A percentile compares a stretch with the other conserved stretches of the same genome.
These are phyloP conservation scores for Nomada hirtipes DNA, from an alignment of 2,888 invertebrate species.

Conservation along the genomic window DNA sequence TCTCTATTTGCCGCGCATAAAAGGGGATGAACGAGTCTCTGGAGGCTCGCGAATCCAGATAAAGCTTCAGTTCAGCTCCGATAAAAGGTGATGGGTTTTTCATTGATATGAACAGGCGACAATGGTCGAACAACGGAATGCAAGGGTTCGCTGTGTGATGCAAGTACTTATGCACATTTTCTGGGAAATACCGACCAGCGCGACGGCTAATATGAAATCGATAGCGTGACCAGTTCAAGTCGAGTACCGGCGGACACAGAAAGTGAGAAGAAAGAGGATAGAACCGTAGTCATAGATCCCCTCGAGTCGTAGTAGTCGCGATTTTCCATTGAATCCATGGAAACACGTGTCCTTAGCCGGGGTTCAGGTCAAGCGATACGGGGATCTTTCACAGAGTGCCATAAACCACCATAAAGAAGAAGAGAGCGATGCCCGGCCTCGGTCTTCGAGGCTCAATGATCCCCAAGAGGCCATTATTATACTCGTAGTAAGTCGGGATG, in stretches of 20 bases:
- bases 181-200: constrained; percentile 33
- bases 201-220: constrained; percentile 67
- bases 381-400: constrained; percentile 48
- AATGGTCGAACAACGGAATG: constrained; percentile 1
- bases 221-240: constrained; percentile 40
- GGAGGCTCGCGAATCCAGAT: constrained; percentile 4
- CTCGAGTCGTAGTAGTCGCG: constrained; percentile 8
- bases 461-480: constrained; percentile 73
- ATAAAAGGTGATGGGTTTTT: constrained; percentile 34
- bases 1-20: constrained; percentile 12
- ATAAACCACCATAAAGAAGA: constrained; percentile 65
- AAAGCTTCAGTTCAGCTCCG: constrained; percentile 23
- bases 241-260: neutral
- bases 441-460: constrained; percentile 64
- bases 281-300: constrained; percentile 5
- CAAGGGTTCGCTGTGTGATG: neutral
- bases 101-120: neutral
- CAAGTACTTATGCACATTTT: neutral
- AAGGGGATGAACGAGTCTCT: constrained; percentile 22
- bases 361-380: constrained; percentile 50
- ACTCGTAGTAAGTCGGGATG: constrained; percentile 76
- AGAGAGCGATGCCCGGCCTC: constrained; percentile 42
- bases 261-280: neutral
- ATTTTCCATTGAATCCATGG: constrained; percentile 50
- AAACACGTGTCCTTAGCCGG: constrained; percentile 62